These are phyloP conservation scores for Picus viridis DNA, from an alignment of 2,797 vertebrate species.

Conservation along the genomic window DNA sequence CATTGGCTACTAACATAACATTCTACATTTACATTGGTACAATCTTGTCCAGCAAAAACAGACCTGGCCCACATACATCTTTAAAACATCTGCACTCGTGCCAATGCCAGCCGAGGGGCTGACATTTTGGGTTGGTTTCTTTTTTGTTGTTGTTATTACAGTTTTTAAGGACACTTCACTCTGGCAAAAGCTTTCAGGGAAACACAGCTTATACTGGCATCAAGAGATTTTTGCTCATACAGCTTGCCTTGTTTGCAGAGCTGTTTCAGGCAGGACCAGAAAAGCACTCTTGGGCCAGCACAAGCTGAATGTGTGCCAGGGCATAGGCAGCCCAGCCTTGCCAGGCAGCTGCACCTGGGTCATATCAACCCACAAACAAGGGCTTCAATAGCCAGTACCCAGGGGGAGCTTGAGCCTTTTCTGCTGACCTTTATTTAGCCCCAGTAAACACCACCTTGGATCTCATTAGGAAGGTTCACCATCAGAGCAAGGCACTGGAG, in stretches of 20 bases:
- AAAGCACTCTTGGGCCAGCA: conserved; percentile 9
- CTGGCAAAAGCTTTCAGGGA: conserved; percentile 48
- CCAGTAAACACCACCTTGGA: not conserved
- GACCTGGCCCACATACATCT: conserved; percentile 43
- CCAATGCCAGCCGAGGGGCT: conserved; percentile 54
- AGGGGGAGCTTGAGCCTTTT: not conserved
- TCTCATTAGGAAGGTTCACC: not conserved
- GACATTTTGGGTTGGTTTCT: not conserved
- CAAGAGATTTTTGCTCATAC: conserved; percentile 45
- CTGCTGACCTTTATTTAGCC: not conserved
- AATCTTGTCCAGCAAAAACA: conserved; percentile 57
- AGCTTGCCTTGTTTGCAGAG: conserved; percentile 53
- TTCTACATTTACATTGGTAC: conserved; percentile 56
- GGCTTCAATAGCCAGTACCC: not conserved
- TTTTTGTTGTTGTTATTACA: conserved; percentile 61
- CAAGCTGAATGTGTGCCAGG: not conserved
- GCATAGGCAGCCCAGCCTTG: not conserved
- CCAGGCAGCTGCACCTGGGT: not conserved
- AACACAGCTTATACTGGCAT: conserved; percentile 62
- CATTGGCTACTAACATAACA: conserved; percentile 61
- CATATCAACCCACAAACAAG: not conserved
- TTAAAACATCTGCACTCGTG: conserved; percentile 5
- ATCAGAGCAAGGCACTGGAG: not conserved
- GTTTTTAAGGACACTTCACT: conserved; percentile 59
- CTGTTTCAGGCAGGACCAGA: not conserved